Percentiles rank a stretch among this genome's conserved stretches.
These are phyloP conservation scores for Cylloceria caligata DNA, from an alignment of 2,888 invertebrate genomes.

Conservation along the genomic window DNA sequence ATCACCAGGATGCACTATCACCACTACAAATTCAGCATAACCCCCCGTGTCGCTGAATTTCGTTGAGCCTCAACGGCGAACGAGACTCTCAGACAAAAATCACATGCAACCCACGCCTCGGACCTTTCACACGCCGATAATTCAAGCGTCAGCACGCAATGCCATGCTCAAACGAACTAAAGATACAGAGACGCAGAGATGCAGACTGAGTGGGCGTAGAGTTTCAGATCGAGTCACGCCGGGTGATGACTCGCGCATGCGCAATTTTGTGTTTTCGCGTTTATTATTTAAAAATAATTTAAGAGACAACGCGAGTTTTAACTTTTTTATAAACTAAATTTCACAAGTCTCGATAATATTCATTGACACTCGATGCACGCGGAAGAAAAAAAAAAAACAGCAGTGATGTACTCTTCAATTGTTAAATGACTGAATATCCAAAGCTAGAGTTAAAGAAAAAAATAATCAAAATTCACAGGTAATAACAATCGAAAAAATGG, in stretches of 20 bases:
- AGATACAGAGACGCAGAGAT: conserved; percentile 41
- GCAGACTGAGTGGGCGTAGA: conserved; percentile 53
- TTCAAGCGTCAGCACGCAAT: conserved; percentile 62
- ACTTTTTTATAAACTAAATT: background rate
- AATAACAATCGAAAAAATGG: conserved; percentile 7
- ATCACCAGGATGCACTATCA: background rate
- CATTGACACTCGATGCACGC: no score
- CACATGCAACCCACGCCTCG: conserved; percentile 55
- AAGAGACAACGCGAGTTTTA: background rate
- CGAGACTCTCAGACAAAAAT: conserved; percentile 40
- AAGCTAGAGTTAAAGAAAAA: background rate
- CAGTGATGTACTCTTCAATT: no score
- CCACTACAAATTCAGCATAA: conserved; percentile 15
- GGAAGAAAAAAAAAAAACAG: no score
- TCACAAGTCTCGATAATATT: background rate
- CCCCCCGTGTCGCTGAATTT: conserved; percentile 19
- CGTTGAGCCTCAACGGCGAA: conserved; percentile 33
- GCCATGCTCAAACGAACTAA: conserved; percentile 70
- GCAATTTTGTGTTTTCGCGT: background rate
- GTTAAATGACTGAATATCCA: no score
- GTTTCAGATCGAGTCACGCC: conserved; percentile 44
- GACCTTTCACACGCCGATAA: conserved; percentile 48
- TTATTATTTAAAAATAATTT: background rate
- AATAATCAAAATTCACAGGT: background rate
- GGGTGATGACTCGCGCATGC: conserved; percentile 9